Evolutionary conservation across 2,888 invertebrate genomes (phyloP).

Genomic region (Laspeyria flexula): DNA sequence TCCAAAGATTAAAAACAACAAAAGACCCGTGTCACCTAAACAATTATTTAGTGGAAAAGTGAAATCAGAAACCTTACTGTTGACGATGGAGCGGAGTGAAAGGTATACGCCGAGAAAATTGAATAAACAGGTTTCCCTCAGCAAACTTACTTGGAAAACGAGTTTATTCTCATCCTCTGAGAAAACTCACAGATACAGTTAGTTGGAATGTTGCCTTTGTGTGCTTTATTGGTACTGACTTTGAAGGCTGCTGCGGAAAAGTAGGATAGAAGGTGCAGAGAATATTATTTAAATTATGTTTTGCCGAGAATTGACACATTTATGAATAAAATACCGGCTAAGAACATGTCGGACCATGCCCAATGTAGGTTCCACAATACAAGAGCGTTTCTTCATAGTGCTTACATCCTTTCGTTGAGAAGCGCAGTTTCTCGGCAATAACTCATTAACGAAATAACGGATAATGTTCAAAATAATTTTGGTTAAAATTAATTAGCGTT

Average conservation of each 20-base stretch:
- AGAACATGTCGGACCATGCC: too few relatives aligned
- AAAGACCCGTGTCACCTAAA: background rate
- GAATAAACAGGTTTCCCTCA: slow-evolving; percentile 29
- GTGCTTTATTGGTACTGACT: slow-evolving; percentile 22
- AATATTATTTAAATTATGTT: background rate
- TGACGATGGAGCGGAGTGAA: slow-evolving; percentile 11
- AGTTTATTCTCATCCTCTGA: slow-evolving; percentile 29
- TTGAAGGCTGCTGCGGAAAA: slow-evolving; percentile 2
- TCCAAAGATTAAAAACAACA: background rate
- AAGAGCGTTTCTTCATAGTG: too few relatives aligned
- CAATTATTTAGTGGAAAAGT: background rate
- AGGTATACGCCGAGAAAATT: slow-evolving; percentile 23
- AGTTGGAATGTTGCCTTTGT: slow-evolving; percentile 25
- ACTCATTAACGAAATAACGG: too few relatives aligned
- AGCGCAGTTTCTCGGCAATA: too few relatives aligned
- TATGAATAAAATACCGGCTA: too few relatives aligned
- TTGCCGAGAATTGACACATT: too few relatives aligned
- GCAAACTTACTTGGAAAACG: slow-evolving; percentile 33
- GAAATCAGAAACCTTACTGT: slow-evolving; percentile 1
- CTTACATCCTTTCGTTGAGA: too few relatives aligned
- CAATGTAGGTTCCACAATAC: too few relatives aligned
- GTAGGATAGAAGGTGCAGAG: background rate
- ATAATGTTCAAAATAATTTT: too few relatives aligned
- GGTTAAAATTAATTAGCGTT: too few relatives aligned
- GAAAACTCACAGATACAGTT: slow-evolving; percentile 21